These are phyloP conservation scores for Campoplex nolae DNA, from an alignment of 2,888 invertebrate genomes.

Conservation along the genomic window DNA sequence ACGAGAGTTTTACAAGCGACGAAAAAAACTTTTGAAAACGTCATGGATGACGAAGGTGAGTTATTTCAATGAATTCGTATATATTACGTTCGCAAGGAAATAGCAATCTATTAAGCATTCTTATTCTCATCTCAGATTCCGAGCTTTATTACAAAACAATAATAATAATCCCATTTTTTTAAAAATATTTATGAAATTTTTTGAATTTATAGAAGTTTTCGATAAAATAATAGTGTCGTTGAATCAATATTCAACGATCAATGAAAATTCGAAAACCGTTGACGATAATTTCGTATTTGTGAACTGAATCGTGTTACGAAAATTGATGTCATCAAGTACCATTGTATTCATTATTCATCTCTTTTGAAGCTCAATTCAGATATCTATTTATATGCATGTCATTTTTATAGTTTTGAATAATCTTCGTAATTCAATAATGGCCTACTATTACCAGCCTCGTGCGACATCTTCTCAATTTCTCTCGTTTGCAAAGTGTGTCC, in stretches of 20 bases:
- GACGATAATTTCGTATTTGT: neutral
- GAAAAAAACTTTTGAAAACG: conserved; percentile 27
- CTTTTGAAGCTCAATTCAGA: neutral
- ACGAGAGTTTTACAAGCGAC: conserved; percentile 26
- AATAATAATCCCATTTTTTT: neutral
- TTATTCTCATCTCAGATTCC: neutral
- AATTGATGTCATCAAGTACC: neutral
- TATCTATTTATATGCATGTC: neutral
- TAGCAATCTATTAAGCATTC: neutral
- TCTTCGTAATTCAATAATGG: conserved; percentile 49
- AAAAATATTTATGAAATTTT: too few species aligned
- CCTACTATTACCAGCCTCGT: conserved; percentile 13
- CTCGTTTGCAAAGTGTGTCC: conserved; percentile 24
- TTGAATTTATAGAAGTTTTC: neutral
- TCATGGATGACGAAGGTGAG: conserved; percentile 67
- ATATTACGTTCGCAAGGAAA: neutral
- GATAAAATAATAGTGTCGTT: neutral
- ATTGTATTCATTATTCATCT: neutral
- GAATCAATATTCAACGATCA: too few species aligned
- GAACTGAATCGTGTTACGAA: neutral
- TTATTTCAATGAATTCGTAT: conserved; percentile 9
- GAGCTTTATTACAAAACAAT: neutral
- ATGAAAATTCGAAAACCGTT: too few species aligned
- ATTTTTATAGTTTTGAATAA: neutral
- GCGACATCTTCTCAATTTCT: neutral